phyloP scores from a whole-genome alignment of 2,797 vertebrate species.

The Eulemur coronatus region DNA sequence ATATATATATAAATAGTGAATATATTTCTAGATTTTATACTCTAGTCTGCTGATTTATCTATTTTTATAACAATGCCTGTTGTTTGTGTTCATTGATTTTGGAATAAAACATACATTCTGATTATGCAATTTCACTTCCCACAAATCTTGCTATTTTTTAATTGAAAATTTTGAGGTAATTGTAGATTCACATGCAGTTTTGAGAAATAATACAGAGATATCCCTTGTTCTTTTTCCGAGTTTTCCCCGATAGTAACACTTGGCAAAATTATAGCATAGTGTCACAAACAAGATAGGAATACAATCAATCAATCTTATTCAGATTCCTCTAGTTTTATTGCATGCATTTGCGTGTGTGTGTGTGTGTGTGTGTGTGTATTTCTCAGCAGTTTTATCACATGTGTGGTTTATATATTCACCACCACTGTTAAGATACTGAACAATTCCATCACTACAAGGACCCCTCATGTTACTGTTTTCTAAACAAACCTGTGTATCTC shows the following conservation, averaged over 20 bases:
- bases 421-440: not conserved
- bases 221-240: not conserved
- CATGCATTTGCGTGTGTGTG: not conserved
- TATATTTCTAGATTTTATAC: not conserved
- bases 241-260: not conserved
- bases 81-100: not conserved
- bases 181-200: not conserved
- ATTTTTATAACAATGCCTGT: not conserved
- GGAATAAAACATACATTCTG: not conserved
- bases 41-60: not conserved
- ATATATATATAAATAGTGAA: not conserved
- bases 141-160: not conserved
- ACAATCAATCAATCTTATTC: not conserved
- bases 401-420: not conserved
- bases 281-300: not conserved
- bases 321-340: not conserved
- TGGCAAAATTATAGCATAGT: not conserved
- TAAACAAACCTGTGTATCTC: not conserved
- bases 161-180: not conserved
- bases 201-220: not conserved
- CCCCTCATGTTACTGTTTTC: not conserved
- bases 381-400: not conserved
- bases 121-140: not conserved
- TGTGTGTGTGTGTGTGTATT: not conserved
- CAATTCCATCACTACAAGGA: not conserved